phyloP scores from a whole-genome alignment of 2,113 vertebrate genomes.

The Daubentonia madagascariensis region DNA sequence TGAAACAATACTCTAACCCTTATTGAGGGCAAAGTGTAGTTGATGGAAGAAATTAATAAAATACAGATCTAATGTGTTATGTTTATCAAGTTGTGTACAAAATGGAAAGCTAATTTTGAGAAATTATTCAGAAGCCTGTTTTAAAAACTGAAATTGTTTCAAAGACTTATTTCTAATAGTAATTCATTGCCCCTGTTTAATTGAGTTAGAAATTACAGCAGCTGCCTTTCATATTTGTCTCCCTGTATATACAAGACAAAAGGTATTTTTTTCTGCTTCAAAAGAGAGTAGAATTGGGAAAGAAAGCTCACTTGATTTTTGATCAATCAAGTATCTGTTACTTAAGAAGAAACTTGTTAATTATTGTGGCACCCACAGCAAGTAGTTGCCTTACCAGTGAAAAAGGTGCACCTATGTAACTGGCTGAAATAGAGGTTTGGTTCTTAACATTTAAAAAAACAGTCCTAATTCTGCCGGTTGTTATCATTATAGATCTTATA shows the following conservation, averaged over 20 bases:
- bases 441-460: neutral
- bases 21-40: neutral
- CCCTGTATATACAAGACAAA: neutral
- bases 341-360: neutral
- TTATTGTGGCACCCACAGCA: neutral
- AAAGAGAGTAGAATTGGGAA: neutral
- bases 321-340: neutral
- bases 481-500: neutral
- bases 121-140: constrained; percentile 8
- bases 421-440: neutral
- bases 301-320: neutral
- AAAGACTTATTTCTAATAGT: neutral
- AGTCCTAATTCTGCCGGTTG: neutral
- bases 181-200: neutral
- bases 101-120: constrained; percentile 27
- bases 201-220: neutral
- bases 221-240: neutral
- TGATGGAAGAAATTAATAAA: constrained; percentile 10
- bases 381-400: neutral
- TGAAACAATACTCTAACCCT: neutral
- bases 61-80: neutral
- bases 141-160: constrained; percentile 34
- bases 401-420: neutral
- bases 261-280: neutral
- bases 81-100: neutral